Evolutionary conservation across 2,797 vertebrate genomes (phyloP), one percentile per base, ranked within the genome.

Genomic region (Notolabrus celidotus): DNA sequence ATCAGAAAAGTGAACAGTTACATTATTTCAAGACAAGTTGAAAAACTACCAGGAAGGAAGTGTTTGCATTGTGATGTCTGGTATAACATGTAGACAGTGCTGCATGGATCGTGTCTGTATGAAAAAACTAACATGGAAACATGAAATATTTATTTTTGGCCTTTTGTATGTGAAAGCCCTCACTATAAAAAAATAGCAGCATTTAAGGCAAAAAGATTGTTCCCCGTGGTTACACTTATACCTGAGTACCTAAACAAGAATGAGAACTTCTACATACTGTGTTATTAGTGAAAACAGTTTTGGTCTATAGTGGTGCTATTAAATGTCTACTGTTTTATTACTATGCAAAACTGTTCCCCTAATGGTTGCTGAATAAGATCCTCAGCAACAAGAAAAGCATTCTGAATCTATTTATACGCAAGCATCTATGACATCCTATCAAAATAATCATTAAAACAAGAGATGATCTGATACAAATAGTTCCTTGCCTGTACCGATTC

Each of bases 131-230:
- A 67, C 60, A 62, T 11, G 34, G 45, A 60, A 80, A 78, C 56
- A 55, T 52, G n/a, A 80, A 51, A 76, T 67, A 50, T 66, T 79
- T 5, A 66, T 87, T 82, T 90, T 90, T 86, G 86, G 86, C 83
- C 64, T 75, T 83, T 73, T 70, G 59, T 72, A 72, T 78, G 73
- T 74, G 59, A 86, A 88, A 88, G 79, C 72, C 61, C 46, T 78
- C 83, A 76, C 77, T 82, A 58, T 85, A 70, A 82, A 90, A 81
- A 78, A 77, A 82, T 71, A 89, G 86, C 86, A 92, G 87, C 88
- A 84, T 80, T 88, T 92, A 91, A 92, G 90, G 89, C 89, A 89
- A 89, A 89, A 88, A 79, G 71, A 86, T 83, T 88, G 85, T 88
- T 92, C 75, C 87, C 84, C 65, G 69, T 77, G 62, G 79, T 89